These are phyloP conservation scores for Megaustenia siamemsis DNA, from an alignment of 2,888 invertebrate genomes.

Conservation along the genomic window DNA sequence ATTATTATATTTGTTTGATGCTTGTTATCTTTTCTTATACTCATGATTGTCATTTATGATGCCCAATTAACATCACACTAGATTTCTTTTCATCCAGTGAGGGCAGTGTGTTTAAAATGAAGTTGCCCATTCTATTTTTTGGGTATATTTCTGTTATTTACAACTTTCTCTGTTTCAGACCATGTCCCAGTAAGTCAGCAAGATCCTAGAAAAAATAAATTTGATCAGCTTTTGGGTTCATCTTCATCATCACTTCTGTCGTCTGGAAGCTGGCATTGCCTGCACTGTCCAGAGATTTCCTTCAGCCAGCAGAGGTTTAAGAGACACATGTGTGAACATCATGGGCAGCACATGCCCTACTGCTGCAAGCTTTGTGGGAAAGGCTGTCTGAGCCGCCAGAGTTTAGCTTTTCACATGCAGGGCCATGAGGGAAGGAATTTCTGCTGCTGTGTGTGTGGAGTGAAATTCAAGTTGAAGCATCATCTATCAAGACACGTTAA, in stretches of 20 bases:
- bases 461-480: constrained; percentile 40
- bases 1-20: too few species aligned
- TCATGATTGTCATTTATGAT: too few species aligned
- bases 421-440: constrained; percentile 43
- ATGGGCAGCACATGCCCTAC: constrained; percentile 42
- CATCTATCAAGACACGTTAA: constrained; percentile 36
- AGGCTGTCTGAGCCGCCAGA: constrained; percentile 36
- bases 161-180: constrained; percentile 43
- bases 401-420: constrained; percentile 44
- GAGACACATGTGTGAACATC: constrained; percentile 37
- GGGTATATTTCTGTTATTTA: not conserved
- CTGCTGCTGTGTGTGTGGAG: constrained; percentile 40
- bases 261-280: not conserved
- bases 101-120: not conserved
- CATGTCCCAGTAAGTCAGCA: not conserved
- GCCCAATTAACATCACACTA: too few species aligned
- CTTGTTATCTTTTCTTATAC: too few species aligned
- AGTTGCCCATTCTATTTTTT: not conserved
- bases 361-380: constrained; percentile 48
- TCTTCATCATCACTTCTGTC: not conserved
- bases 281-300: constrained; percentile 13
- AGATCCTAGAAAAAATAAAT: not conserved
- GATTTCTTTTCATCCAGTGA: not conserved
- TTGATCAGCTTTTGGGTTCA: not conserved
- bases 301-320: not conserved